These are phyloP conservation scores for Hyles lineata DNA, from an alignment of 2,888 invertebrate genomes.

Conservation along the genomic window DNA sequence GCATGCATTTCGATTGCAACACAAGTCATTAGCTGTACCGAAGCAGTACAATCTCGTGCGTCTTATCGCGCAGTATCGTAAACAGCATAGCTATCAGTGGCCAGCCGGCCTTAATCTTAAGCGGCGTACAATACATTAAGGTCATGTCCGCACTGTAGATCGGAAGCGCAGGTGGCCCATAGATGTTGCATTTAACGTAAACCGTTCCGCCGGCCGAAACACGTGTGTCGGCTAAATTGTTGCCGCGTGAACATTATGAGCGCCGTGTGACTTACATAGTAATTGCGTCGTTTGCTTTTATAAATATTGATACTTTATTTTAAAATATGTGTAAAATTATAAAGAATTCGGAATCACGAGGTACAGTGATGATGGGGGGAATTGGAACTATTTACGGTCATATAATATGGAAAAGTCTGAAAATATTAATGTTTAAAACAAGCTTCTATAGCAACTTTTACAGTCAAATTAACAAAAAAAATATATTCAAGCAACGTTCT, in stretches of 20 bases:
- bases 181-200: constrained; percentile 56
- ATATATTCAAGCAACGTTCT: neutral
- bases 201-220: constrained; percentile 49
- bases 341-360: too few relatives aligned
- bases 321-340: too few relatives aligned
- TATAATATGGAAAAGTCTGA: too few relatives aligned
- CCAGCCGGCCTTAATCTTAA: constrained; percentile 9
- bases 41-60: neutral
- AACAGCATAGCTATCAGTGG: constrained; percentile 1
- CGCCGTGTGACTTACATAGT: constrained; percentile 30
- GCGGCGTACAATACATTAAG: constrained; percentile 58
- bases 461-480: too few relatives aligned
- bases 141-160: constrained; percentile 70
- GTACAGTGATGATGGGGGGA: too few relatives aligned
- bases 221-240: constrained; percentile 63
- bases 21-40: neutral
- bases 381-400: too few relatives aligned
- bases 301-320: neutral
- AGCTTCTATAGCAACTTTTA: too few relatives aligned
- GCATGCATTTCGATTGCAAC: neutral
- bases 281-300: neutral
- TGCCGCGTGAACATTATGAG: constrained; percentile 39
- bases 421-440: too few relatives aligned
- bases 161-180: constrained; percentile 65
- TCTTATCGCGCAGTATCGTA: constrained; percentile 8